Percentiles rank a stretch among this genome's conserved stretches.
phyloP scores from a whole-genome alignment of 2,888 invertebrate species.

The Aromia moschata region DNA sequence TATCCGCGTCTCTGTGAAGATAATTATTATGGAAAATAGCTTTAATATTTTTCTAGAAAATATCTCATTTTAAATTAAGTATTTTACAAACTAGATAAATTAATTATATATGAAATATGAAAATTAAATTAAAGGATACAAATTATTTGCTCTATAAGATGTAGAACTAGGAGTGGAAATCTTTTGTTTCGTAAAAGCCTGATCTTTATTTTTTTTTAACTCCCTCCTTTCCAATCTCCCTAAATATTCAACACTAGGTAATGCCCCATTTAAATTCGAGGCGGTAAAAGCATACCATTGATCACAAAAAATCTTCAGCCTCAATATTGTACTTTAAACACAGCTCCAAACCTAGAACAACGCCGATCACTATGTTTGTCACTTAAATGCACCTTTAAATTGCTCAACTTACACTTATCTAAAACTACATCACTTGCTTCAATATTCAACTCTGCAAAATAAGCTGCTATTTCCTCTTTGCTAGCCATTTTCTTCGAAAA shows the following conservation, averaged over 20 bases:
- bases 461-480: constrained; percentile 43
- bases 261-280: constrained; percentile 70
- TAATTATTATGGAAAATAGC: constrained; percentile 29
- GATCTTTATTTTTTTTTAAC: constrained; percentile 63
- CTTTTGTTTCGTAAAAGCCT: constrained; percentile 51
- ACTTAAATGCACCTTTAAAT: constrained; percentile 6
- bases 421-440: constrained; percentile 65
- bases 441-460: constrained; percentile 52
- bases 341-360: constrained; percentile 67
- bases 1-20: constrained; percentile 4
- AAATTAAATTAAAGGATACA: constrained; percentile 38
- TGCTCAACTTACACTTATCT: constrained; percentile 66
- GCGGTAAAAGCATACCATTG: constrained; percentile 83
- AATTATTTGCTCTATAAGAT: constrained; percentile 6
- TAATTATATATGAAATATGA: not conserved
- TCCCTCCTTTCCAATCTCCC: constrained; percentile 73
- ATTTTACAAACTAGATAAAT: too few species aligned
- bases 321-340: constrained; percentile 71
- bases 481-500: constrained; percentile 39
- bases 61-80: too few species aligned
- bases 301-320: constrained; percentile 75
- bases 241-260: constrained; percentile 70
- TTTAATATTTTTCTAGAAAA: not conserved
- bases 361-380: constrained; percentile 3
- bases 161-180: constrained; percentile 20